These are phyloP conservation scores for Sciurus carolinensis DNA, from an alignment of 2,797 vertebrate species.

Conservation along the genomic window DNA sequence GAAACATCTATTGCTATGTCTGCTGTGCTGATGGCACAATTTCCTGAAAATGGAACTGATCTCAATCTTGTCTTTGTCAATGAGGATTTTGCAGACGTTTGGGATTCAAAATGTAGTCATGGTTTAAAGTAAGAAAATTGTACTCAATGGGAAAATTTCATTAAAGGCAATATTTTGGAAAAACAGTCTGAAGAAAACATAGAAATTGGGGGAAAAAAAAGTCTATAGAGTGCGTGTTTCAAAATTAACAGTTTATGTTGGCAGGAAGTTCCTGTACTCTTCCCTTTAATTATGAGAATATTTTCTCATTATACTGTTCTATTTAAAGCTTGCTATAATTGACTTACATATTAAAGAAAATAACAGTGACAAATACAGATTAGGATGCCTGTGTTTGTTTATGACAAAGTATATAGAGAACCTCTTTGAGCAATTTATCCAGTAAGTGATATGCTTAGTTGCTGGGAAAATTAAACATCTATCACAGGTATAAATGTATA, in stretches of 20 bases:
- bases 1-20: neutral
- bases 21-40: constrained; percentile 5
- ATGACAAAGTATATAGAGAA: constrained; percentile 77
- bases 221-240: constrained; percentile 7
- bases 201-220: constrained; percentile 61
- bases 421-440: neutral
- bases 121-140: constrained; percentile 66
- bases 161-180: constrained; percentile 68
- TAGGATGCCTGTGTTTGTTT: constrained; percentile 71
- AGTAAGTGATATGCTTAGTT: constrained; percentile 40
- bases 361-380: constrained; percentile 80
- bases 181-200: constrained; percentile 72
- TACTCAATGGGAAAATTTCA: constrained; percentile 45
- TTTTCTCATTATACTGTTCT: constrained; percentile 87
- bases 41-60: constrained; percentile 57
- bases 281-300: constrained; percentile 85
- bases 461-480: constrained; percentile 4
- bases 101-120: constrained; percentile 56
- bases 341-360: constrained; percentile 85
- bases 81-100: constrained; percentile 55
- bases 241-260: constrained; percentile 84
- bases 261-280: constrained; percentile 84
- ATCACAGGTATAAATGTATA: neutral
- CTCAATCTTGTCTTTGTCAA: constrained; percentile 21
- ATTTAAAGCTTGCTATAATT: constrained; percentile 87